Percentiles rank a stretch among this genome's conserved stretches.
Conservation (phyloP, 2,888 invertebrate species). For the Conus canariensis region DNA sequence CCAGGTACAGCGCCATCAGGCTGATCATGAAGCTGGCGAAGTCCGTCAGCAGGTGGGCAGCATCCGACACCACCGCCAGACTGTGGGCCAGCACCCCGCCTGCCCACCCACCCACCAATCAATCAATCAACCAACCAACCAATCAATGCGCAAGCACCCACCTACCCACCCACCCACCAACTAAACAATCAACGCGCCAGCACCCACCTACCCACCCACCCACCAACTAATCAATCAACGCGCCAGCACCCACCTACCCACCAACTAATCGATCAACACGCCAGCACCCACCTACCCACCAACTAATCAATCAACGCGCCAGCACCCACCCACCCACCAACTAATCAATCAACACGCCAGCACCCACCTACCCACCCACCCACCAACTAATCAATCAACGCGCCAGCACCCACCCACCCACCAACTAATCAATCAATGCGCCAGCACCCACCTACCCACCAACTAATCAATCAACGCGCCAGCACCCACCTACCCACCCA, state of each 20-base stretch:
- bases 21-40: constrained; percentile 99
- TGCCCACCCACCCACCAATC: constrained; percentile 64
- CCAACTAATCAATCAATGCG: no score
- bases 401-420: no score
- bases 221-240: neutral
- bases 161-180: neutral
- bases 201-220: neutral
- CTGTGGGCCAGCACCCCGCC: constrained; percentile 88
- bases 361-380: no score
- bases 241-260: neutral
- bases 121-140: neutral
- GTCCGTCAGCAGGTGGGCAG: constrained; percentile 97
- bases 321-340: no score
- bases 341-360: no score
- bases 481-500: no score
- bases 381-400: no score
- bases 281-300: no score
- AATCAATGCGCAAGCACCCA: neutral
- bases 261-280: no score
- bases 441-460: no score
- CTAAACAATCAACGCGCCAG: neutral
- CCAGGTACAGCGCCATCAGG: constrained; percentile 94
- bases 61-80: constrained; percentile 95
- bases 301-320: no score
- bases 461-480: no score